Evolutionary conservation across 2,797 vertebrate species (phyloP), one percentile per base, ranked within the genome.

Genomic region (Crocidura indochinensis): DNA sequence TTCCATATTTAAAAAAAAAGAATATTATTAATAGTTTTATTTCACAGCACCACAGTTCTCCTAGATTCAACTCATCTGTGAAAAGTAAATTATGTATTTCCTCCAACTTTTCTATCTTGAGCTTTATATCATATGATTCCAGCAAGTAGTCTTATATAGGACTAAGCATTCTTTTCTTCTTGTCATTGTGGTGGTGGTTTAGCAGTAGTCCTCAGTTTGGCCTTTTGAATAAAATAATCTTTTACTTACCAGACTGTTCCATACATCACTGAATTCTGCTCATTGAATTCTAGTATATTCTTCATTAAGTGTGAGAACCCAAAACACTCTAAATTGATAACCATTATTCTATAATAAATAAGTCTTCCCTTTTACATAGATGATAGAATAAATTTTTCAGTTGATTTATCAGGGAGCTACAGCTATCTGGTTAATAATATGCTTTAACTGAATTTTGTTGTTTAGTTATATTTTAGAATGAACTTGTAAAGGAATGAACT

Each of bases 331-430:
- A 64, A 64, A 6, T 19, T 22, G 60, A 22, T 64, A 64, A 26
- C 20, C 22, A 24, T 64, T 64, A 20, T 64, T 64, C 4, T 64
- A 26, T 64, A 10, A 64, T 26, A 64, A 67, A 26, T 26, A 82
- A 49, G 79, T 68, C 56, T 82, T 85, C 26, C 29, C 91, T 90
- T 96, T 95, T 76, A 44, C 81, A n/a, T 22, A 72, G 62, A n/a
- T 71, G 14, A 15, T 83, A 62, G 7, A 71, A 51, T 47, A 64
- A 90, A 82, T 20, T 88, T 87, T 47, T 29, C n/a, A 78, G 1
- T 67, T 91, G 62, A 74, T 68, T 83, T 81, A 74, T 82, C 38
- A 71, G 10, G 51, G 72, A 47, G 69, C 46, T 83, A 24, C 83
- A 78, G n/a, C 90, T 26, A 78, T 49, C 49, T 82, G 20, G 27